These are phyloP conservation scores for Hapalemur alaotrensis DNA, from an alignment of 2,797 vertebrate species.

Conservation along the genomic window DNA sequence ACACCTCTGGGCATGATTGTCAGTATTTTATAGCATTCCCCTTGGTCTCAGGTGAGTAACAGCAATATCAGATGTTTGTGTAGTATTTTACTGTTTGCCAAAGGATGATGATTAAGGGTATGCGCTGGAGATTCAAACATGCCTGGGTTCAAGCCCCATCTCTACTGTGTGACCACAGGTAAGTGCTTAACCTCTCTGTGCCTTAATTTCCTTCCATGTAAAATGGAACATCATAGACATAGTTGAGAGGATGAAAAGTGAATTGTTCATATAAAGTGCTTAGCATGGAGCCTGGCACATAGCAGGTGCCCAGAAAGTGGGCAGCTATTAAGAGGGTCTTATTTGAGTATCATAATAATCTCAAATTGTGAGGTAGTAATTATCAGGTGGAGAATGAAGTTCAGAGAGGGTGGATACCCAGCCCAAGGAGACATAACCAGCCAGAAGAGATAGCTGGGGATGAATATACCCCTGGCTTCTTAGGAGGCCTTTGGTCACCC, in stretches of 20 bases:
- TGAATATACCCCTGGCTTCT: not conserved
- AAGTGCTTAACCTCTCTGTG: not conserved
- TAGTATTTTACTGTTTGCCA: not conserved
- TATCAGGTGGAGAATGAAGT: not conserved
- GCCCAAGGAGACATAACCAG: not conserved
- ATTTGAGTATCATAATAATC: not conserved
- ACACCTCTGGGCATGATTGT: not conserved
- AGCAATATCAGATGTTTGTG: not conserved
- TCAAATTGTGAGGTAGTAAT: not conserved
- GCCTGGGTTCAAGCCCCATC: not conserved
- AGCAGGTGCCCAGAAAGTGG: not conserved
- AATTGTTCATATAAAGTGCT: not conserved
- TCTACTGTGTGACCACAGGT: not conserved
- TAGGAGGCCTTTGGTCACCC: not conserved
- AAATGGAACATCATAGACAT: not conserved
- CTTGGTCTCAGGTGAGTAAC: not conserved
- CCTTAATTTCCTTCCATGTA: not conserved
- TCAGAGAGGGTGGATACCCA: not conserved
- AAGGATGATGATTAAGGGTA: not conserved
- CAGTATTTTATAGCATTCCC: not conserved
- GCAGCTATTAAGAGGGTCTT: not conserved
- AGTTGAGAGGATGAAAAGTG: not conserved
- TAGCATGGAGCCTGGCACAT: not conserved
- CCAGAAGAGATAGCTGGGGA: not conserved
- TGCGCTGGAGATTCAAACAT: not conserved